Evolutionary conservation across 2,888 invertebrate genomes (phyloP).

Genomic region (Theretra japonica): DNA sequence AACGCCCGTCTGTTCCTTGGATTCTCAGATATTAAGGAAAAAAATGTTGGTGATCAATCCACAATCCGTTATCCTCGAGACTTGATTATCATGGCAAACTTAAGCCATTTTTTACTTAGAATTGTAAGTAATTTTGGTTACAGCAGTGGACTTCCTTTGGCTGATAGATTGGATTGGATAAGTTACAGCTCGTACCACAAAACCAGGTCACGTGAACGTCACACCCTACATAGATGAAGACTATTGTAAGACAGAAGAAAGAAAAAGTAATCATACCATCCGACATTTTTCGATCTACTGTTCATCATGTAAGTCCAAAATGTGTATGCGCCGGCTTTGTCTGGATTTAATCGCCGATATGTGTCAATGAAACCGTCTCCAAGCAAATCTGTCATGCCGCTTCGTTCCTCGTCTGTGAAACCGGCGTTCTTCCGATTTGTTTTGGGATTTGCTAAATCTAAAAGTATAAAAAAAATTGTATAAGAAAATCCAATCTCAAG

Average conservation of each 20-base stretch:
- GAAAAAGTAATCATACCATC: slow-evolving; percentile 88
- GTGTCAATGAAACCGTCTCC: slow-evolving; percentile 94
- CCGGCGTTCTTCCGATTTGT: slow-evolving; percentile 96
- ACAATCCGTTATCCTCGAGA: no score
- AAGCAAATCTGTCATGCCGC: slow-evolving; percentile 94
- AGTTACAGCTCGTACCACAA: no score
- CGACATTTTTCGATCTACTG: slow-evolving; percentile 94
- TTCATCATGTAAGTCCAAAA: slow-evolving; percentile 98
- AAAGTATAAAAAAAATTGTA: slow-evolving; percentile 38
- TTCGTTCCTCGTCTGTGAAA: slow-evolving; percentile 97
- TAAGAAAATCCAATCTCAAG: not conserved
- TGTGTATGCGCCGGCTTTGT: slow-evolving; percentile 92
- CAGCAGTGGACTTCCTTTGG: no score
- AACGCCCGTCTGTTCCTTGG: no score
- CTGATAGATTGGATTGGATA: no score
- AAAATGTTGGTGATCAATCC: no score
- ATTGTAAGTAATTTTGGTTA: no score
- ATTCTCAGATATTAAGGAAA: no score
- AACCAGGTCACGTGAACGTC: no score
- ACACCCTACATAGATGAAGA: not conserved
- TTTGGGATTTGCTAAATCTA: slow-evolving; percentile 97
- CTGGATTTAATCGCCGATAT: slow-evolving; percentile 94
- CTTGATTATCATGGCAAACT: no score
- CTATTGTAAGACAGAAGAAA: not conserved
- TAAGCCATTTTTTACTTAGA: no score